phyloP scores from a whole-genome alignment of 2,888 invertebrate species.

The Chymomyza procnemis region DNA sequence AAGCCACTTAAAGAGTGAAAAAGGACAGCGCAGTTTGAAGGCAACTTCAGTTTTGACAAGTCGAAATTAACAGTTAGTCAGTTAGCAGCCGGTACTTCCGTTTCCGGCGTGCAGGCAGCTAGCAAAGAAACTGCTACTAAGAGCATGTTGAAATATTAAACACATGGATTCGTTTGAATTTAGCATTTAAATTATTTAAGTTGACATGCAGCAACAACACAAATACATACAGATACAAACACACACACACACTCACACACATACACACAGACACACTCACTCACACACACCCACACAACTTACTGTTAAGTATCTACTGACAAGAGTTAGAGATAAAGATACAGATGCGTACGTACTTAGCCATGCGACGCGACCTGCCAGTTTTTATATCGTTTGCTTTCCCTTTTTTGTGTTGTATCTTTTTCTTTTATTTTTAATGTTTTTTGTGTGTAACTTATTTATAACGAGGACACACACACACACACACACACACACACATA shows the following conservation, averaged over 20 bases:
- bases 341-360: slow-evolving; percentile 3
- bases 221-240: slow-evolving; percentile 5
- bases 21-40: neutral
- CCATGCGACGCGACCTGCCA: slow-evolving; percentile 36
- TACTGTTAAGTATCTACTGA: neutral
- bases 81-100: slow-evolving; percentile 49
- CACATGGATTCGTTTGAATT: slow-evolving; percentile 52
- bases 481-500: too few relatives aligned
- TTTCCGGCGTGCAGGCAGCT: slow-evolving; percentile 38
- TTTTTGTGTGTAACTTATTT: slow-evolving; percentile 69
- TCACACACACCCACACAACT: neutral
- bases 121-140: neutral
- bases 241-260: neutral
- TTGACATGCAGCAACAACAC: slow-evolving; percentile 45
- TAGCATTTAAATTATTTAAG: slow-evolving; percentile 69
- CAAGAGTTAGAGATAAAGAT: neutral
- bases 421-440: slow-evolving; percentile 43
- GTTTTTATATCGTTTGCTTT: slow-evolving; percentile 43
- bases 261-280: neutral
- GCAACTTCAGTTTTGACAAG: neutral
- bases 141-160: slow-evolving; percentile 57
- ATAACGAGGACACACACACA: slow-evolving; percentile 59
- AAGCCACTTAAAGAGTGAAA: neutral
- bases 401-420: slow-evolving; percentile 19
- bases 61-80: neutral